Percentiles rank a stretch among this genome's conserved stretches.
Conservation (phyloP, 2,888 invertebrate species). For the Nephrotoma flavescens region DNA sequence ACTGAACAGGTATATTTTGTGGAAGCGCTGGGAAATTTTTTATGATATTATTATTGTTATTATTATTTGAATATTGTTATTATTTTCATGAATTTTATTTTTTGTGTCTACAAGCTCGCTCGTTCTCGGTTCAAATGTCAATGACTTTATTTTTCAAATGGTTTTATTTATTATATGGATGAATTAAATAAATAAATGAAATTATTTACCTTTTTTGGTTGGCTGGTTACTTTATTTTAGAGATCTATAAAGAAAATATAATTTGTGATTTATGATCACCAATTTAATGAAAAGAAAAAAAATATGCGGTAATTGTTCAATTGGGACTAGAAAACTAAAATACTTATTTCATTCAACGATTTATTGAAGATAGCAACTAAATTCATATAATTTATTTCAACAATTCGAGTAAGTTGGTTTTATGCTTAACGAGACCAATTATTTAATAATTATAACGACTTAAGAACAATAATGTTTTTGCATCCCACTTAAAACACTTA, state of each 20-base stretch:
- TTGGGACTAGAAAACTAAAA: not conserved
- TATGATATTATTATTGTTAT: not conserved
- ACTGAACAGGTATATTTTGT: not conserved
- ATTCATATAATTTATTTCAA: not conserved
- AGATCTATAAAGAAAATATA: not conserved
- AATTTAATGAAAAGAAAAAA: not conserved
- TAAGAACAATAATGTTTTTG: not conserved
- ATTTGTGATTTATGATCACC: not conserved
- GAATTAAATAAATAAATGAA: not conserved
- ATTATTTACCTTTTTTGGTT: not conserved
- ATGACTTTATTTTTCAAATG: not conserved
- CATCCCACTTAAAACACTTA: not conserved
- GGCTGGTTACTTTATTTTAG: not conserved
- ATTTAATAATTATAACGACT: not conserved
- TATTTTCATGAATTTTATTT: not conserved
- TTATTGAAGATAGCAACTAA: not conserved
- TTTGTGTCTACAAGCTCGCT: not conserved
- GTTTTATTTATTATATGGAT: not conserved
- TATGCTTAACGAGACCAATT: not conserved
- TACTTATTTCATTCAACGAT: not conserved
- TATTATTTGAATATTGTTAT: not conserved
- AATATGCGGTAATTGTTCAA: not conserved
- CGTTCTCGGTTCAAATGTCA: not conserved
- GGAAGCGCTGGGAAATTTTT: constrained; percentile 3
- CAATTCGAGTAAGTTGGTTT: not conserved